Conservation (phyloP, 2,797 vertebrate species). For the Anguilla marmorata region DNA sequence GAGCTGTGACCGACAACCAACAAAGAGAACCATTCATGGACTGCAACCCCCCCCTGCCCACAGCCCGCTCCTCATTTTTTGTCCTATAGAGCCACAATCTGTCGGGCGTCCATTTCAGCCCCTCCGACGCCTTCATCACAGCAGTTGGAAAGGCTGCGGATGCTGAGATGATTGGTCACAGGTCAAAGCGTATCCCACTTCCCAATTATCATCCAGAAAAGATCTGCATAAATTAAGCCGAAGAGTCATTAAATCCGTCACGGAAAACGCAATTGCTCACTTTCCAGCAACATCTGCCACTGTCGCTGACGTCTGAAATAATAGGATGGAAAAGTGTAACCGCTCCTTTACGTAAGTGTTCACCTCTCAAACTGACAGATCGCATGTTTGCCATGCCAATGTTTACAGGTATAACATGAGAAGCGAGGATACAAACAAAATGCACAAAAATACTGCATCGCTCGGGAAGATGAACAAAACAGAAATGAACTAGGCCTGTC, state of each 20-base stretch:
- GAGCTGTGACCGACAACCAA: constrained; percentile 22
- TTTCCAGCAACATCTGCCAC: constrained; percentile 23
- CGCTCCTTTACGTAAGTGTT: neutral
- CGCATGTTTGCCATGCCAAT: neutral
- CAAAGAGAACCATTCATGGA: constrained; percentile 20
- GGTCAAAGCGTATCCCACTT: constrained; percentile 27
- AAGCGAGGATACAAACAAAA: neutral
- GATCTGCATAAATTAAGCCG: constrained; percentile 26
- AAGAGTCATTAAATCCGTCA: constrained; percentile 14
- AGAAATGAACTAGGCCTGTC: neutral
- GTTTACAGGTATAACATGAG: neutral
- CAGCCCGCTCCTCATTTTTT: neutral
- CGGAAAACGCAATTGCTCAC: constrained; percentile 19
- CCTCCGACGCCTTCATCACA: neutral
- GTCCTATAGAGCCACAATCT: constrained; percentile 25
- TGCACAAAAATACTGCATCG: neutral
- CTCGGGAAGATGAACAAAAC: neutral
- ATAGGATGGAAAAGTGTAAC: neutral
- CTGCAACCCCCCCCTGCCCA: neutral
- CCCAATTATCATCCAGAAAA: constrained; percentile 26
- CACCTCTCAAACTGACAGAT: neutral
- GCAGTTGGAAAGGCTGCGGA: constrained; percentile 15
- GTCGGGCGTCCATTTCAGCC: constrained; percentile 5
- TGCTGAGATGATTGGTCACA: constrained; percentile 27
- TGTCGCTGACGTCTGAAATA: neutral